Conservation (phyloP, 2,888 invertebrate species). For the Blomia tropicalis region DNA sequence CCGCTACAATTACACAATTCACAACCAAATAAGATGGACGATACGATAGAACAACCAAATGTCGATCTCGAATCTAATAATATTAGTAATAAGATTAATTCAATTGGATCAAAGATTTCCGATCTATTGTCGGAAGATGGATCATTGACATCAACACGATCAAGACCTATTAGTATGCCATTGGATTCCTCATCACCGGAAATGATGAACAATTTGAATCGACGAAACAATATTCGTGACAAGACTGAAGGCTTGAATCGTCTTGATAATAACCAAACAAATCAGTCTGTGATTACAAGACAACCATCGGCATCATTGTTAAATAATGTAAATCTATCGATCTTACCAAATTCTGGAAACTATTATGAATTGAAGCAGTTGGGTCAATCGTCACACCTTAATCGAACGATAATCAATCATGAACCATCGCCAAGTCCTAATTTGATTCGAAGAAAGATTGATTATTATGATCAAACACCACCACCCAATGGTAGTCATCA, state of each 20-base stretch:
- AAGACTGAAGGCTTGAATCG: neutral
- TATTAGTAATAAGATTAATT: neutral
- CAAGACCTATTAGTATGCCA: too few species aligned
- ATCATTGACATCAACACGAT: neutral
- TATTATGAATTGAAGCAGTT: conserved; percentile 4
- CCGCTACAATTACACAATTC: neutral
- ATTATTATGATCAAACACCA: neutral
- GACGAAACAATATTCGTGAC: neutral
- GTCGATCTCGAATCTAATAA: neutral
- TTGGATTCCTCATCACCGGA: neutral
- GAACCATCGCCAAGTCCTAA: too few species aligned
- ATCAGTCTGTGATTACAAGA: neutral
- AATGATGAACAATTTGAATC: neutral
- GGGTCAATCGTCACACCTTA: neutral
- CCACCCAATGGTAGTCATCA: neutral
- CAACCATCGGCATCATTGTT: neutral
- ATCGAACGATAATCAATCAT: too few species aligned
- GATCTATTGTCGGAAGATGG: neutral
- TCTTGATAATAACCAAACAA: neutral
- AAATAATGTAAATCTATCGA: neutral
- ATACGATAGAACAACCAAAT: neutral
- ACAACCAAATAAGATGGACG: neutral
- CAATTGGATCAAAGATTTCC: neutral
- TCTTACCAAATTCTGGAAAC: neutral
- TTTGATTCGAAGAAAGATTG: too few species aligned